Percentiles rank a stretch among this genome's conserved stretches.
Evolutionary conservation across 2,797 vertebrate species (phyloP).

Genomic region (Cyprinella venusta): DNA sequence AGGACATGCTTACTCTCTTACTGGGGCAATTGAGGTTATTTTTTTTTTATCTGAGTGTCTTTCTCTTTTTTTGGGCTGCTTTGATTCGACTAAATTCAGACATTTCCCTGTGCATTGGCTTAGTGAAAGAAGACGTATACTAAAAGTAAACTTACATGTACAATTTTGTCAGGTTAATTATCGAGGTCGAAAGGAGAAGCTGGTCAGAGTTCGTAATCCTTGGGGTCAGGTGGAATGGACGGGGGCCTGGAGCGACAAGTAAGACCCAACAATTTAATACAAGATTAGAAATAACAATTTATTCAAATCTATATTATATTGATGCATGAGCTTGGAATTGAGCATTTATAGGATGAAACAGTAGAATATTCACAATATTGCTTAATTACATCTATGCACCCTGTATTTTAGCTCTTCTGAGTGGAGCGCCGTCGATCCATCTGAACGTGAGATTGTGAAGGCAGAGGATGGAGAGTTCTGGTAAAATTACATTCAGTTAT

Average conservation of each 20-base stretch:
- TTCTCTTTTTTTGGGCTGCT: background rate
- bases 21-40: slow-evolving; percentile 73
- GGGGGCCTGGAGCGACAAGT: slow-evolving; percentile 84
- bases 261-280: slow-evolving; percentile 51
- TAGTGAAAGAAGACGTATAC: background rate
- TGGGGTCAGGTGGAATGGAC: slow-evolving; percentile 86
- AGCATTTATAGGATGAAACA: background rate
- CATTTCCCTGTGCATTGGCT: background rate
- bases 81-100: background rate
- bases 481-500: slow-evolving; percentile 68
- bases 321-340: background rate
- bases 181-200: slow-evolving; percentile 71
- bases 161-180: slow-evolving; percentile 72
- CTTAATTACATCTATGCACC: background rate
- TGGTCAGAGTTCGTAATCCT: slow-evolving; percentile 82
- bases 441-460: slow-evolving; percentile 62
- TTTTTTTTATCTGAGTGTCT: background rate
- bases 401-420: slow-evolving; percentile 66
- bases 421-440: slow-evolving; percentile 76
- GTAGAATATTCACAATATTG: background rate
- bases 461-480: slow-evolving; percentile 85
- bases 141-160: background rate
- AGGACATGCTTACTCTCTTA: slow-evolving; percentile 83
- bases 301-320: background rate
- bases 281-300: background rate